Conservation (phyloP, 2,797 vertebrate species). For the Pangasius krempfi region DNA sequence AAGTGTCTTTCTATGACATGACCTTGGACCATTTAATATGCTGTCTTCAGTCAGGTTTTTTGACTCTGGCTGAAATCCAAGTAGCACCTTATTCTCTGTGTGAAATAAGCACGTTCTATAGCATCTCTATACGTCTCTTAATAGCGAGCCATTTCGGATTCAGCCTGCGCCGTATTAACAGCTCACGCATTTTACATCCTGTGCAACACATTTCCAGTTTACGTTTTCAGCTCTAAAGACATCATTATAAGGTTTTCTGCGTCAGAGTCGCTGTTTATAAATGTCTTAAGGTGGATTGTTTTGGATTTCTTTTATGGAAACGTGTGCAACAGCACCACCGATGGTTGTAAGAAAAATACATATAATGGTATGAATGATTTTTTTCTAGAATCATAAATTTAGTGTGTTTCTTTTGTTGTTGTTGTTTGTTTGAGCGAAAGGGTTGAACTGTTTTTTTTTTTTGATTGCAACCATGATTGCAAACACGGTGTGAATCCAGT, state of each 20-base stretch:
- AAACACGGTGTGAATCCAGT: background rate
- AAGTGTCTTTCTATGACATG: constrained; percentile 12
- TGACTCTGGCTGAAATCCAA: constrained; percentile 5
- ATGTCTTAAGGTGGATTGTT: background rate
- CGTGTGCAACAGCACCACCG: background rate
- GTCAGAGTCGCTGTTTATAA: background rate
- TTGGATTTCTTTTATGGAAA: background rate
- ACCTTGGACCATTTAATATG: constrained; percentile 32
- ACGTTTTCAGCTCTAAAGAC: background rate
- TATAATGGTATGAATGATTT: background rate
- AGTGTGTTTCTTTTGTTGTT: background rate
- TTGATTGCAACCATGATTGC: background rate
- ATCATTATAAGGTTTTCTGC: background rate
- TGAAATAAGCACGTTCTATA: background rate
- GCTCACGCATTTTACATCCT: too few relatives aligned
- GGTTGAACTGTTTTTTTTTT: background rate
- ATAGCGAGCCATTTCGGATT: background rate
- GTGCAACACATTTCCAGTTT: background rate
- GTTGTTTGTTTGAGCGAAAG: background rate
- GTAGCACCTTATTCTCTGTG: background rate
- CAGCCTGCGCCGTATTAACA: background rate
- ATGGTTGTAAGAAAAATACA: background rate
- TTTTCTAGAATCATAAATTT: background rate
- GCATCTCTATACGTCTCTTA: background rate
- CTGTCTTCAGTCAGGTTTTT: constrained; percentile 2